Base-by-base conservation (phyloP, 2,113 vertebrate genomes). In the Syngnathus typhle region DNA sequence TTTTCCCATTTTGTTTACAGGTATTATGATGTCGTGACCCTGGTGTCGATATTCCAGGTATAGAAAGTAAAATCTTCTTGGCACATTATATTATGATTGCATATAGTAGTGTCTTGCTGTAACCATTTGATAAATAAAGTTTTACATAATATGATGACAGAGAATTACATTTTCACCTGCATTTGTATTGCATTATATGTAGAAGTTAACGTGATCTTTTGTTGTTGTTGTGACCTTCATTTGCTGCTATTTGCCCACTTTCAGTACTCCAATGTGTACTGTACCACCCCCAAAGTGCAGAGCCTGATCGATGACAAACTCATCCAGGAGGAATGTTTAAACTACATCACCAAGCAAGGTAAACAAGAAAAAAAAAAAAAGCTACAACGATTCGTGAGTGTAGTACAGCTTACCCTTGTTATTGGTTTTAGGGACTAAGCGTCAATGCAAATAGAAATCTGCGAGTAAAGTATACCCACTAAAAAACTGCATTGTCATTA, bases 251-350 rank as follows among this genome's bases (percentile, higher is more conserved):
- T 55, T 52, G 9, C 46, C 19, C 75, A 51, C 41, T 7, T 69
- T 18, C 76, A 99, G 97, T 99, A 99, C 71, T 98, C 95, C 66
- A 99, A 98, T 1, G 96, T 98, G 51, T 99, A 98, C 84, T 98
- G 95, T 85, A 94, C 96, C 5, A 99, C 95, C 0, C 97, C 97
- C 0, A 95, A 93, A 84, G 95, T 98, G 51, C 97, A 99, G 84
- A 95, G 92, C 77, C 89, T 99, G 64, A 94, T 98, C 3, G 95
- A 98, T 78, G 93, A 98, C 89, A 98, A 97, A 82, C 91, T 92
- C 63, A 85, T 98, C 49, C 96, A 98, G 80, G 96, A 96, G 8
- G 95, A 96, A 52, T 99, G 96, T 82, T 89, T 99, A 5, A 88
- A 77, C 69, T 98, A 96, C 0, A 90, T 99, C 80, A 94, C 93